Percentiles rank a stretch among this genome's conserved stretches.
Conservation (phyloP, 2,113 vertebrate species). For the Pachyramphus minor region DNA sequence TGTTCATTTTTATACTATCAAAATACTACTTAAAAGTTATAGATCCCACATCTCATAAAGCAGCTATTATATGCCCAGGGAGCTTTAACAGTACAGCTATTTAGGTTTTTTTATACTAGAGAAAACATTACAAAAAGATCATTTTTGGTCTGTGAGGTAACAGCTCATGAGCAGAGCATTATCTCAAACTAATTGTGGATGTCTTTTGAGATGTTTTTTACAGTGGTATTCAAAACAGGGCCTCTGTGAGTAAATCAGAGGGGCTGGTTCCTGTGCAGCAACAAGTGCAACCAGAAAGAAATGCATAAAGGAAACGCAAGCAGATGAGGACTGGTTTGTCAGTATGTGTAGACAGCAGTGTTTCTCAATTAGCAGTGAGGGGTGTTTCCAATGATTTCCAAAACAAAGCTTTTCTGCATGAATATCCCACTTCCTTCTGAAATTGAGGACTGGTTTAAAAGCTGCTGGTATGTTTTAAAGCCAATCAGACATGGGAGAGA, state of each 20-base stretch:
- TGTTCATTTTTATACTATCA: background rate
- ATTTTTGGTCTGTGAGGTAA: background rate
- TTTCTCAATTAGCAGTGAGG: background rate
- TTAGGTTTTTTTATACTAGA: background rate
- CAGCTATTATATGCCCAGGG: background rate
- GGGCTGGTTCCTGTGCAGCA: background rate
- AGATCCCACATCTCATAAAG: background rate
- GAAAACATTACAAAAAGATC: background rate
- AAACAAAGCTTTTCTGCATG: background rate
- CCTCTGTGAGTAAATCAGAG: conserved; percentile 18
- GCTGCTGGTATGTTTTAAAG: background rate
- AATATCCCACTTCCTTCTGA: background rate
- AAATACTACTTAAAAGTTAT: background rate
- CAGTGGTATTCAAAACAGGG: conserved; percentile 35
- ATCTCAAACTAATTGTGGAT: background rate
- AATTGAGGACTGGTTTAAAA: background rate
- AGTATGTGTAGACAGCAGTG: background rate
- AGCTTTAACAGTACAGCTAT: conserved; percentile 18
- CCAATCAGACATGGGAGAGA: background rate
- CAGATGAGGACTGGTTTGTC: background rate
- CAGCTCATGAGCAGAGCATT: background rate
- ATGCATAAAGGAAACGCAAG: background rate
- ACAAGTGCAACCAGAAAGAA: background rate
- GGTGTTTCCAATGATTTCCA: background rate
- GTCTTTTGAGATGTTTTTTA: background rate